Conservation (phyloP, 2,797 vertebrate species). For the Ctenopoma multispine region DNA sequence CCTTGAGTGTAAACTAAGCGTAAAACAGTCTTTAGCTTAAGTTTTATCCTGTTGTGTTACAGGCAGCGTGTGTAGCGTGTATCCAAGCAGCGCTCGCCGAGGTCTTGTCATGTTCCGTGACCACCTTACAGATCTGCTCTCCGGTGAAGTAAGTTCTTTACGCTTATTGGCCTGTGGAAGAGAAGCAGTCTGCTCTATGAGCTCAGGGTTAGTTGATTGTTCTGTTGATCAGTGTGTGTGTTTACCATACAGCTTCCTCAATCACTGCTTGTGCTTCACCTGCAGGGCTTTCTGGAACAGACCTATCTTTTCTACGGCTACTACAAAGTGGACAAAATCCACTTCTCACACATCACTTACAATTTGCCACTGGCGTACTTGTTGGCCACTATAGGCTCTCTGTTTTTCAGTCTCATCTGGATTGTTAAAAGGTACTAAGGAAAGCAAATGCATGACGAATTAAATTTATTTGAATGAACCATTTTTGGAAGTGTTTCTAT, state of each 20-base stretch:
- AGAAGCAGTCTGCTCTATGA: no score
- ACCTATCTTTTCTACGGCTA: constrained; percentile 96
- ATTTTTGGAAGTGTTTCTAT: not conserved
- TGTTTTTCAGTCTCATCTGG: constrained; percentile 93
- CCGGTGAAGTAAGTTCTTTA: constrained; percentile 89
- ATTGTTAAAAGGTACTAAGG: constrained; percentile 91
- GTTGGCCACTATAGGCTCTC: constrained; percentile 88
- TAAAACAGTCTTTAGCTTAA: not conserved
- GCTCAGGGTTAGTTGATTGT: no score
- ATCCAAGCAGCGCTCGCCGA: constrained; percentile 74
- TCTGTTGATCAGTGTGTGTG: no score
- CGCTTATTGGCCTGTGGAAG: not conserved
- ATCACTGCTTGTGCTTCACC: constrained; percentile 23
- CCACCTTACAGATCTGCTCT: constrained; percentile 92
- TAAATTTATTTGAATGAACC: fast-evolving
- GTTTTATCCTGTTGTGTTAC: constrained; percentile 33
- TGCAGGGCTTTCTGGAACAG: constrained; percentile 92
- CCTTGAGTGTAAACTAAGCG: not conserved
- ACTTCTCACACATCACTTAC: constrained; percentile 82
- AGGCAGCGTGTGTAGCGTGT: constrained; percentile 86
- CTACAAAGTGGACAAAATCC: constrained; percentile 85
- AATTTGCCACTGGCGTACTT: constrained; percentile 93
- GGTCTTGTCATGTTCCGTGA: constrained; percentile 91
- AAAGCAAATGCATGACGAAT: not conserved
- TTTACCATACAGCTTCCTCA: not conserved